Conservation (phyloP, 2,113 vertebrate genomes). For the Coryphaenoides rupestris region DNA sequence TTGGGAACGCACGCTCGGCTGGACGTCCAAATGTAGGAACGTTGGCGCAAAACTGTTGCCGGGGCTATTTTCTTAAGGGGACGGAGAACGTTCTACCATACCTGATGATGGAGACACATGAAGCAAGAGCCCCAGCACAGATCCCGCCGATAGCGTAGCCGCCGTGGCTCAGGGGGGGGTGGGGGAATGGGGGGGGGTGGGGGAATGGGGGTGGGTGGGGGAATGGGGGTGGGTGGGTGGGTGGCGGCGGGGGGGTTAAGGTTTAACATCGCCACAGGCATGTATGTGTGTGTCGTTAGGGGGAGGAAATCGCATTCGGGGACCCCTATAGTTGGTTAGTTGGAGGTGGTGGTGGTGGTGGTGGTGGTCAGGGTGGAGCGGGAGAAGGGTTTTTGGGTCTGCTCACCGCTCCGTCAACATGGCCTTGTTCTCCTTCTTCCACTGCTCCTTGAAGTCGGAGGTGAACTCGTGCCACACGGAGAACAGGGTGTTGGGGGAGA, state of each 20-base stretch:
- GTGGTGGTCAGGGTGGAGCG: background rate
- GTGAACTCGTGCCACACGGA: conserved; percentile 96
- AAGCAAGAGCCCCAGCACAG: too few relatives aligned
- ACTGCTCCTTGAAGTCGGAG: conserved; percentile 93
- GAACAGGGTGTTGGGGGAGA: conserved; percentile 90
- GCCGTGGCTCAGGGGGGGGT: background rate
- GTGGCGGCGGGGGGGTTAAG: too few relatives aligned
- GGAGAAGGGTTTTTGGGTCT: background rate
- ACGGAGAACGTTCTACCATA: conserved; percentile 8
- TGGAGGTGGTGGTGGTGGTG: background rate
- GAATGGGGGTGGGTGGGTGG: background rate
- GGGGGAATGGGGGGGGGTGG: too few relatives aligned
- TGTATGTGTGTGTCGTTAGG: conserved; percentile 8
- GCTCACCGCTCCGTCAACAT: conserved; percentile 90
- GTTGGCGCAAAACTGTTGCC: conserved; percentile 13
- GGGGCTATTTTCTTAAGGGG: conserved; percentile 24
- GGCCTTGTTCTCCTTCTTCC: conserved; percentile 94
- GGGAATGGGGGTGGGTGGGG: too few relatives aligned
- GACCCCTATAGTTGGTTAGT: too few relatives aligned
- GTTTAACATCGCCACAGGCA: conserved; percentile 12
- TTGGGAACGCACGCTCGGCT: conserved; percentile 23
- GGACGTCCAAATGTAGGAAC: conserved; percentile 35
- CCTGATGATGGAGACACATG: background rate
- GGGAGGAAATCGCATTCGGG: background rate
- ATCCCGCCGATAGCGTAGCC: too few relatives aligned